These are phyloP conservation scores for Pantherophis vulpinus DNA, from an alignment of 2,797 vertebrate species.

Conservation along the genomic window DNA sequence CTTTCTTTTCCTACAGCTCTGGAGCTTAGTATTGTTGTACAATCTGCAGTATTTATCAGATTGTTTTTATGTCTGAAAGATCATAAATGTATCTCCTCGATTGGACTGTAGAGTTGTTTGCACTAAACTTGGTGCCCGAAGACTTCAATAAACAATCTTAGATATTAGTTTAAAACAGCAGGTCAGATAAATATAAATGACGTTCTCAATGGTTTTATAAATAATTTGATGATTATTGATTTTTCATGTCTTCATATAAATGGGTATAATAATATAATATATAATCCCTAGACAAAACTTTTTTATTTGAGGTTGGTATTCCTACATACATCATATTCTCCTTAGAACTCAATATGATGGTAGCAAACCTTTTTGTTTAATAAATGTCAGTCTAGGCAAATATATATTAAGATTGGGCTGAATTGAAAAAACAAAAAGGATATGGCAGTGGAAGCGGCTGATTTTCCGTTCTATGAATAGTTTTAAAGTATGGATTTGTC, in stretches of 20 bases:
- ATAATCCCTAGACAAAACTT: not conserved
- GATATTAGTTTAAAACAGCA: not conserved
- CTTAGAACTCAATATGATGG: not conserved
- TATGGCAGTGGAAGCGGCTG: not conserved
- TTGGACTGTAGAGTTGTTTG: not conserved
- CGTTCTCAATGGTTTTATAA: not conserved
- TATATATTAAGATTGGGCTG: not conserved
- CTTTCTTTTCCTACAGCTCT: not conserved
- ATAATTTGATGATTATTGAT: not conserved
- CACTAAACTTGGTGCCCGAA: not conserved
- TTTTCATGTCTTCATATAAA: not conserved
- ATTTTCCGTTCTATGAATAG: not conserved
- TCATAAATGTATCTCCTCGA: not conserved
- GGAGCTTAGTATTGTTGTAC: not conserved
- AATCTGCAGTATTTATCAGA: not conserved
- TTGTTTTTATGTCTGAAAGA: not conserved
- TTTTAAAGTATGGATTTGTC: not conserved
- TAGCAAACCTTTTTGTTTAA: not conserved
- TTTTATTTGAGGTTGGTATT: not conserved
- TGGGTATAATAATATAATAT: not conserved
- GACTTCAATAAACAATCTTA: not conserved
- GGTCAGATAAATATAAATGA: not conserved
- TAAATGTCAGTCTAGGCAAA: not conserved
- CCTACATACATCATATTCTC: not conserved
- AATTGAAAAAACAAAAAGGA: not conserved